Evolutionary conservation across 1,140 invertebrate species (phyloP).

Genomic region (Whitmania pigra): DNA sequence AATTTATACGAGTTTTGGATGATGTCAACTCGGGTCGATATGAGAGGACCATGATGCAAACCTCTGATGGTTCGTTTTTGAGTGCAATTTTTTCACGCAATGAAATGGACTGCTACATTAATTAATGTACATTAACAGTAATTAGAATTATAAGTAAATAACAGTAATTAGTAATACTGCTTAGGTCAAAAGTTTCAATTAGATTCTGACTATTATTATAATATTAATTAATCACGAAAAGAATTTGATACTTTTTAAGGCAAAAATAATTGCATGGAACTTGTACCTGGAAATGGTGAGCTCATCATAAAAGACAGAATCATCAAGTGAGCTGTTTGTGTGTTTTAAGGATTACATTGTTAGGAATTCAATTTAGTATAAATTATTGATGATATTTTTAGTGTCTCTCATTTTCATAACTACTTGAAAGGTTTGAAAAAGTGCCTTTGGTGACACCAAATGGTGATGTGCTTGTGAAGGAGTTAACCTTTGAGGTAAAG

Average conservation of each 20-base stretch:
- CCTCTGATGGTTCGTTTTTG: constrained; percentile 5
- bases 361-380: not conserved
- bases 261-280: not conserved
- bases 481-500: constrained; percentile 68
- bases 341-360: not conserved
- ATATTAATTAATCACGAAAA: too few species aligned
- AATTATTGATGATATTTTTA: not conserved
- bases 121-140: too few species aligned
- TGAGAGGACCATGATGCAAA: constrained; percentile 68
- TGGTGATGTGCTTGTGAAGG: constrained; percentile 80
- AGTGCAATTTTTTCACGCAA: too few species aligned
- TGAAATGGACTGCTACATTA: too few species aligned
- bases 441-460: constrained; percentile 93
- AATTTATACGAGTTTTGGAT: constrained; percentile 69
- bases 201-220: too few species aligned
- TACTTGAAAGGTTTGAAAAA: constrained; percentile 58
- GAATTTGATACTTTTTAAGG: not conserved
- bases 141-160: too few species aligned
- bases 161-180: too few species aligned
- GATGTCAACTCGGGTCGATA: constrained; percentile 77
- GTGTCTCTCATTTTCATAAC: not conserved
- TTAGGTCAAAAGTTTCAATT: too few species aligned
- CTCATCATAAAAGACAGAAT: constrained; percentile 77
- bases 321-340: constrained; percentile 49
- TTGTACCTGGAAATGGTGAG: constrained; percentile 58